Evolutionary conservation across 1,140 invertebrate species (phyloP), one percentile per base, ranked within the genome.

Genomic region (Dendrolimus kikuchii): DNA sequence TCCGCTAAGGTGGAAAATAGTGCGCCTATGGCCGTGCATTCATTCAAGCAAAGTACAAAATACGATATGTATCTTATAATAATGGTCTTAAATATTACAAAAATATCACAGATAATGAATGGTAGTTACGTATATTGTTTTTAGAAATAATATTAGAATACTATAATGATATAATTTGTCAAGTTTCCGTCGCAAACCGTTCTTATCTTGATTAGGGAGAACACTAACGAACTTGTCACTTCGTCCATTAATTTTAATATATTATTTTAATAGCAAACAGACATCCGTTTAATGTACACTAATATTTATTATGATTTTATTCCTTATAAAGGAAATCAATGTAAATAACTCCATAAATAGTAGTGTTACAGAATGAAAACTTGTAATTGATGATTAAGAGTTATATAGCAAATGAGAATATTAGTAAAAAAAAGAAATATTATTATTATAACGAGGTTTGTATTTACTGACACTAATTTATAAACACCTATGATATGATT

Each of bases 201-300:
- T 81, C 77, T 81, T 70, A 71, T 77, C 74, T 77, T 81, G 77
- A 73, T 74, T 79, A 77, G 74, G 74, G 78, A 72, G 71, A 81
- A 78, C 73, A 82, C 75, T 84, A 86, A 84, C 81, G 83, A 86
- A 86, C 79, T 84, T 72, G 71, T 81, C 74, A 86, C 79, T 86
- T 86, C 83, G 83, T 86, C 83, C 83, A 86, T 84, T 84, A 86
- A 81, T 83, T 84, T 83, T 79, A 80, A 84, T 71, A 72, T 73
- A 56, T 56, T 56, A 84, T 81, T 86, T 83, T 78, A 82, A 77
- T 79, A 80, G 71, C 69, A 61, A 71, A 79, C 71, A 71, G 77
- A 79, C 73, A 68, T 74, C 74, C 78, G 63, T 71, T 23, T 72
- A 66, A 74, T 82, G 71, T 78, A 80, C 68, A 60, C 60, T 46